These are phyloP conservation scores for Lampropteryx suffumata DNA, from an alignment of 2,888 invertebrate genomes.

Conservation along the genomic window DNA sequence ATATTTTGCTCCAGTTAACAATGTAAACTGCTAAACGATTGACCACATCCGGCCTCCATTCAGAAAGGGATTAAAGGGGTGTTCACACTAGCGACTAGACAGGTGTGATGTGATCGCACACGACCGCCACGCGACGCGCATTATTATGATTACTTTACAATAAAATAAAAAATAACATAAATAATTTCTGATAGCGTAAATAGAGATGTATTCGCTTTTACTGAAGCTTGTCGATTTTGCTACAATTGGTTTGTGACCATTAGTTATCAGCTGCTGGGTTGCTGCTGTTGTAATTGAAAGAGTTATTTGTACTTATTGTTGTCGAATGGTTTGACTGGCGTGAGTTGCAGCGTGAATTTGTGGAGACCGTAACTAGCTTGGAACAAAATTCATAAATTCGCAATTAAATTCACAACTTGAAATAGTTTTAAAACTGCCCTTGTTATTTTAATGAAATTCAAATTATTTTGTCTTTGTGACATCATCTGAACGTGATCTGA, in stretches of 20 bases:
- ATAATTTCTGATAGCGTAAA: conserved; percentile 6
- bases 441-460: too few relatives aligned
- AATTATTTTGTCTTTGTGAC: too few relatives aligned
- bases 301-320: conserved; percentile 2
- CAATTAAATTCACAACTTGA: too few relatives aligned
- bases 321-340: background rate
- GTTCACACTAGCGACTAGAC: conserved; percentile 33
- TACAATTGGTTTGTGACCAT: conserved; percentile 9
- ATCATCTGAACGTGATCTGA: too few relatives aligned
- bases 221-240: background rate
- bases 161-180: too few relatives aligned
- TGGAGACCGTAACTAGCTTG: too few relatives aligned
- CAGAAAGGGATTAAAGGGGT: conserved; percentile 35
- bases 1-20: too few relatives aligned
- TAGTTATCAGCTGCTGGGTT: conserved; percentile 10
- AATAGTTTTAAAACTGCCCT: too few relatives aligned
- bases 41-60: conserved; percentile 39
- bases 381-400: too few relatives aligned
- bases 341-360: too few relatives aligned
- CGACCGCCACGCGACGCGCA: conserved; percentile 59
- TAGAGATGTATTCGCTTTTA: conserved; percentile 11
- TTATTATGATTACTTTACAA: conserved; percentile 37
- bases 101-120: conserved; percentile 53
- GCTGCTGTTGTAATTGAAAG: conserved; percentile 5
- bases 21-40: conserved; percentile 10